These are phyloP conservation scores for Craniophora ligustri DNA, from an alignment of 2,888 invertebrate species.

Conservation along the genomic window DNA sequence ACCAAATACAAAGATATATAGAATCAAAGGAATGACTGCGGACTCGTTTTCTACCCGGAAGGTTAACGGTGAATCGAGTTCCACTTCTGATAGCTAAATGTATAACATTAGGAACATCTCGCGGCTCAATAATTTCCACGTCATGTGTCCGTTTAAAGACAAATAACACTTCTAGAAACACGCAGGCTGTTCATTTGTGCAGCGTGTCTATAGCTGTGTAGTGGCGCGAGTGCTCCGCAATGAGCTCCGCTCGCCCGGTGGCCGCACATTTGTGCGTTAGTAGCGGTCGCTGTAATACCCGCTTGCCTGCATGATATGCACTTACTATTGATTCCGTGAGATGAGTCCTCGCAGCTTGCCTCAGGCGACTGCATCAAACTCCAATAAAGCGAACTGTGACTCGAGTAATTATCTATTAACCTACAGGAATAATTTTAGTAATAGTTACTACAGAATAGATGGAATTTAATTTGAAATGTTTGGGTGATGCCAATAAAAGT, in stretches of 20 bases:
- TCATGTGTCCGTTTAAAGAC: constrained; percentile 5
- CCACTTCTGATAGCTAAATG: not conserved
- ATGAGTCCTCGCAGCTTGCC: not conserved
- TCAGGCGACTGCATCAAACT: not conserved
- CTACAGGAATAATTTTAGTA: no score
- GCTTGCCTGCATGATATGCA: not conserved
- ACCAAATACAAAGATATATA: not conserved
- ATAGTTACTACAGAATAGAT: no score
- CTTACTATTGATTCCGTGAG: not conserved
- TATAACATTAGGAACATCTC: constrained; percentile 1
- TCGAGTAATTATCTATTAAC: no score
- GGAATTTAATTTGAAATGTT: no score
- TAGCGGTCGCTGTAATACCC: not conserved
- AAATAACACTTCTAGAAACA: constrained; percentile 11
- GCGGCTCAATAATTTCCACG: constrained; percentile 3
- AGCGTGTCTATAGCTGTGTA: not conserved
- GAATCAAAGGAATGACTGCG: not conserved
- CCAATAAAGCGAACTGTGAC: no score
- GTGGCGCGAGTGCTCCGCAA: not conserved
- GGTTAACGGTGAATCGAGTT: constrained; percentile 1
- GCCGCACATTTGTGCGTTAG: not conserved
- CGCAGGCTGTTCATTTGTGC: not conserved
- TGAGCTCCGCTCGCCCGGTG: not conserved
- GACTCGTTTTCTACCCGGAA: not conserved
- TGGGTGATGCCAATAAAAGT: no score